Evolutionary conservation across 2,113 vertebrate species (phyloP), one percentile per base, ranked within the genome.

Genomic region (Rutilus rutilus): DNA sequence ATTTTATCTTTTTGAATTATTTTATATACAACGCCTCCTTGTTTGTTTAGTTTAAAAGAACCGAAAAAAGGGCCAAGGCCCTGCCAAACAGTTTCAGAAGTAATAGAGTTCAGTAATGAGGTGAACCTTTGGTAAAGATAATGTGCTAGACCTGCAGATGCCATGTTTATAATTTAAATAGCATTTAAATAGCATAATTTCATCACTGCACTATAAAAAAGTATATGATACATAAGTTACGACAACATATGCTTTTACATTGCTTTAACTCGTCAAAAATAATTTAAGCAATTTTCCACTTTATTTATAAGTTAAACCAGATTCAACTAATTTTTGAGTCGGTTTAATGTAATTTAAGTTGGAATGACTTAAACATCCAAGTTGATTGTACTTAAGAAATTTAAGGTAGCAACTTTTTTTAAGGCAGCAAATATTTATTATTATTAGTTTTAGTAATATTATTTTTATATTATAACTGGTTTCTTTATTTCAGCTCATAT

Each of bases 31-130:
- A 42, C 36, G 39, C 19, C 19, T 9, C 3, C 30, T 42, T 21
- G 67, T 42, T 57, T 57, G 30, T 30, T 78, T 59, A 54, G 52
- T 57, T 78, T 23, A 36, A 57, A 54, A 33, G 1, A 33, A 30
- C 11, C 39, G 8, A 59, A 36, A 78, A 78, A 36, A 2, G 17
- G 33, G 77, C 50, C 27, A 57, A 12, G 2, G 19, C 19, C 33
- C 23, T 25, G 54, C 6, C 54, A 36, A 78, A 78, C 33, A 33
- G 52, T 36, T 78, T 19, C 19, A 57, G 19, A 57, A 57, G 54
- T 57, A 57, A 78, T 15, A 33, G 52, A 57, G 76, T 36, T 78
- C 50, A 78, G 47, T 36, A 23, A 57, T 78, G 4, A 78, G 52
- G 30, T 78, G 77, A 78, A 60, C 33, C 30, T n/a, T 78, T 2